phyloP scores from a whole-genome alignment of 2,797 vertebrate genomes.

The Enteromius trimaculatus region DNA sequence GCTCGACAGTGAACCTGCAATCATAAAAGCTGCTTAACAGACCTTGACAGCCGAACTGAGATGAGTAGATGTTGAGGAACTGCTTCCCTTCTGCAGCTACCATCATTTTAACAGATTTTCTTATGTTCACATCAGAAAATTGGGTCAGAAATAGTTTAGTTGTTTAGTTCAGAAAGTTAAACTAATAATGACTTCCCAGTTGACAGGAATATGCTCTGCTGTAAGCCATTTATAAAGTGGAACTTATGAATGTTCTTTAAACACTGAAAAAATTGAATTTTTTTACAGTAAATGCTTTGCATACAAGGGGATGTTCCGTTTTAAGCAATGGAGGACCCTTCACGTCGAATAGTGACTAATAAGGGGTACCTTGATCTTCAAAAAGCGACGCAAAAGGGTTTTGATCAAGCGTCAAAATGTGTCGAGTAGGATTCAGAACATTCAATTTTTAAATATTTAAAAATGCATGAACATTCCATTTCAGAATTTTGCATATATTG shows the following conservation, averaged over 20 bases:
- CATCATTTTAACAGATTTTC: neutral
- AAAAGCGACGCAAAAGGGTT: no score
- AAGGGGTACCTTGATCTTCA: no score
- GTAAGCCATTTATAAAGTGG: neutral
- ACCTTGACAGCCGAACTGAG: conserved; percentile 7
- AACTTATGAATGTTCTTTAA: neutral
- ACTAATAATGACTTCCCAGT: neutral
- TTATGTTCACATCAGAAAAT: neutral
- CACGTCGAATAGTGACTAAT: no score
- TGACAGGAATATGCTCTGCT: neutral
- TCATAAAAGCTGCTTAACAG: conserved; percentile 24
- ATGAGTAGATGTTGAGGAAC: neutral
- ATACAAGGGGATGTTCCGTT: neutral
- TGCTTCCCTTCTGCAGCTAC: neutral
- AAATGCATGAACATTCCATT: neutral
- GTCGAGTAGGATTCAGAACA: neutral
- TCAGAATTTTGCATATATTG: neutral
- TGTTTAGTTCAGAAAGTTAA: neutral
- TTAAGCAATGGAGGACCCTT: neutral
- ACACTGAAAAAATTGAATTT: neutral
- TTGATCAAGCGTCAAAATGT: no score
- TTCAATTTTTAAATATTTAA: neutral
- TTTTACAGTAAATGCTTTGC: neutral
- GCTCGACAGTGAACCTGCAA: conserved; percentile 11
- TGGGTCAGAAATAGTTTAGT: neutral